Percentiles rank a stretch among this genome's conserved stretches.
These are phyloP conservation scores for Autographa gamma DNA, from an alignment of 2,888 invertebrate genomes.

Conservation along the genomic window DNA sequence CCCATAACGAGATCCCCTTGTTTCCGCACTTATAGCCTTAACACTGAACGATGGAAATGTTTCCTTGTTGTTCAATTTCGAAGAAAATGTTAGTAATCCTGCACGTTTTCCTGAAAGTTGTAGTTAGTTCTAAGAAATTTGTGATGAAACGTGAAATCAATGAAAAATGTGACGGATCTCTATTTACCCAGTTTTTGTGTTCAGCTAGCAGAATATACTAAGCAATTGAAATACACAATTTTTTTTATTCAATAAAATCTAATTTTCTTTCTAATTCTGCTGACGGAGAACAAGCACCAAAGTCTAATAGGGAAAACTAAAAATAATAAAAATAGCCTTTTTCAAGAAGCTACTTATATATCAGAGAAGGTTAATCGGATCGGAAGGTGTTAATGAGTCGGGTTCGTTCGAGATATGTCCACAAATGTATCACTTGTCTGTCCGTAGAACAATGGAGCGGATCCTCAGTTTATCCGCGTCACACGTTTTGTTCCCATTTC, in stretches of 20 bases:
- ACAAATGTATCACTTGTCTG: conserved; percentile 59
- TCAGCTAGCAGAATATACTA: too few relatives aligned
- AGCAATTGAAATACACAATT: too few relatives aligned
- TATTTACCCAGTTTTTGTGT: too few relatives aligned
- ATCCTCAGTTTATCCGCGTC: conserved; percentile 57
- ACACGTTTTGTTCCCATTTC: conserved; percentile 59
- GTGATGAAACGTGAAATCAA: too few relatives aligned
- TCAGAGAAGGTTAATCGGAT: conserved; percentile 17
- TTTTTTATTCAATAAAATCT: too few relatives aligned
- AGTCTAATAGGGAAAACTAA: too few relatives aligned
- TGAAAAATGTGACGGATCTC: too few relatives aligned
- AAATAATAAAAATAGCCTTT: too few relatives aligned
- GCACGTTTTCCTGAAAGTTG: not conserved
- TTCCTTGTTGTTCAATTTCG: not conserved
- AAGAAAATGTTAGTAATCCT: not conserved
- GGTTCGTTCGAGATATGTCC: conserved; percentile 52
- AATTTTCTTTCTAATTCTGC: too few relatives aligned
- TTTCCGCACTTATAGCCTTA: conserved; percentile 14
- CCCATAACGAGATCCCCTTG: conserved; percentile 40
- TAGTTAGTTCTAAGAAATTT: not conserved
- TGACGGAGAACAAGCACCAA: too few relatives aligned
- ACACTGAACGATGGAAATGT: conserved; percentile 23
- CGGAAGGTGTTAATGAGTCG: conserved; percentile 27
- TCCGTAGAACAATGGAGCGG: conserved; percentile 63
- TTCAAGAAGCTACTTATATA: not conserved